Conservation (phyloP, 1,140 invertebrate genomes). For the Drosophila equinoxialis region DNA sequence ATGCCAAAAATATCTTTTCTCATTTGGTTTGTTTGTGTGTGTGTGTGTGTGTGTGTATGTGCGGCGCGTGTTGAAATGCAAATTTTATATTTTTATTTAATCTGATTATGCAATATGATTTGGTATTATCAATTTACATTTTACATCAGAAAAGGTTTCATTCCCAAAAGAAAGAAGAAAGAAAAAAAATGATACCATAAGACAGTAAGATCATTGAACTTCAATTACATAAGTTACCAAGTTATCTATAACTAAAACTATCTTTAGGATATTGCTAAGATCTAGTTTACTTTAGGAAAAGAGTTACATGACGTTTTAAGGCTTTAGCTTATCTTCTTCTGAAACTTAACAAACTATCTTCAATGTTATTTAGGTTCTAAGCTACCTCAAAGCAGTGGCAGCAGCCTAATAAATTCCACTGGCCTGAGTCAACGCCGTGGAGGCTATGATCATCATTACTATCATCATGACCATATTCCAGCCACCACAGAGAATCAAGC, state of each 20-base stretch:
- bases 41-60: background rate
- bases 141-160: conserved; percentile 13
- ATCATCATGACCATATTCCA: conserved; percentile 82
- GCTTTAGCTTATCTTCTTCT: too few relatives aligned
- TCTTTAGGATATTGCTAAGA: too few relatives aligned
- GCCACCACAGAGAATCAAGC: conserved; percentile 85
- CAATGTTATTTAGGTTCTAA: conserved; percentile 26
- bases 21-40: background rate
- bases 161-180: background rate
- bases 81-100: conserved; percentile 30
- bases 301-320: too few relatives aligned
- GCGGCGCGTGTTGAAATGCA: conserved; percentile 48
- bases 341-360: background rate
- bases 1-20: conserved; percentile 39
- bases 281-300: too few relatives aligned
- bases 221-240: background rate
- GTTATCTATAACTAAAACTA: too few relatives aligned
- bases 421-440: conserved; percentile 23
- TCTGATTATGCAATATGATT: conserved; percentile 69
- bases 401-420: background rate
- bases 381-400: conserved; percentile 34
- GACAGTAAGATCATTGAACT: background rate
- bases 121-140: conserved; percentile 3
- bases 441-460: conserved; percentile 40
- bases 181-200: background rate